phyloP scores from a whole-genome alignment of 2,888 invertebrate species.

The Hydrotaea diabolus region DNA sequence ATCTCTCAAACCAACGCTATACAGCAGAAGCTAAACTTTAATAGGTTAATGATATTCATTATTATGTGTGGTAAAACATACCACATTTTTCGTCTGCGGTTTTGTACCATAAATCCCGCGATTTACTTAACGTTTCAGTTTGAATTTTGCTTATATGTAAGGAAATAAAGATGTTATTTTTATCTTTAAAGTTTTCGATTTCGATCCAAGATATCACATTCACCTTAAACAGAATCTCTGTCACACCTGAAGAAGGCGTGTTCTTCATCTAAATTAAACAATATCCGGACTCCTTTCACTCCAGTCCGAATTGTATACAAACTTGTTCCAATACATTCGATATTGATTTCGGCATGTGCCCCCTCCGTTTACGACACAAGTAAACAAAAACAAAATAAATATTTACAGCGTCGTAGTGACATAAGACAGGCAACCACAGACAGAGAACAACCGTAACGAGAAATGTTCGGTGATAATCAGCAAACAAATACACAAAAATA shows the following conservation, averaged over 20 bases:
- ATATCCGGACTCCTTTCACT: background rate
- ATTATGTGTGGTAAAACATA: no score
- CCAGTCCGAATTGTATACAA: background rate
- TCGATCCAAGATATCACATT: no score
- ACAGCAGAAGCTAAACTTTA: no score
- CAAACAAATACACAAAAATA: background rate
- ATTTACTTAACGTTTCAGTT: no score
- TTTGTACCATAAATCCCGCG: no score
- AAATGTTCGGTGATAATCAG: slow-evolving; percentile 3
- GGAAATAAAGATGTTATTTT: no score
- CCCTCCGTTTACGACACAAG: background rate
- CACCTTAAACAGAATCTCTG: no score
- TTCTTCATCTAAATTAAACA: background rate
- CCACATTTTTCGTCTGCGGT: no score
- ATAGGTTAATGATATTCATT: no score
- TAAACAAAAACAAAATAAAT: slow-evolving; percentile 33
- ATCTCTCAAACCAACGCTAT: no score
- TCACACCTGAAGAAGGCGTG: background rate
- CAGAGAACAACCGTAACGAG: background rate
- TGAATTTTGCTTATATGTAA: no score
- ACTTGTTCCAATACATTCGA: background rate
- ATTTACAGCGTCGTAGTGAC: slow-evolving; percentile 15
- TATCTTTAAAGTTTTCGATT: no score
- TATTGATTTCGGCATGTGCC: slow-evolving; percentile 16
- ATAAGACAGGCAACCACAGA: slow-evolving; percentile 19